Conservation (phyloP, 1,140 invertebrate genomes). For the Nephila pilipes region DNA sequence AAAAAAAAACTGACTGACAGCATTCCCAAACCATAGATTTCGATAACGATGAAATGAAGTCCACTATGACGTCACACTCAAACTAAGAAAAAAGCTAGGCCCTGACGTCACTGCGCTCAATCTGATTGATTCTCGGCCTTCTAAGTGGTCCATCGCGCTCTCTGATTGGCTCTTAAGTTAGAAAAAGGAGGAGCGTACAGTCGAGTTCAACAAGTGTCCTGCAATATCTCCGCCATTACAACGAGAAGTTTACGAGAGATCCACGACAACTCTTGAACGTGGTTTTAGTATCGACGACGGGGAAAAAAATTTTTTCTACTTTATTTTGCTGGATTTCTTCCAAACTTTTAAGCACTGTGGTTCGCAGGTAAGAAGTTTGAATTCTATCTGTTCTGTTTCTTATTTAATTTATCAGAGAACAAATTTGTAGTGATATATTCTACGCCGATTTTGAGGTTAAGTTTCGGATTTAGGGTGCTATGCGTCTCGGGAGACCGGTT, state of each 20-base stretch:
- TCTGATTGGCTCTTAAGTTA: slow-evolving; percentile 47
- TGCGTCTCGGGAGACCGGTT: slow-evolving; percentile 14
- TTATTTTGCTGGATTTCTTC: slow-evolving; percentile 49
- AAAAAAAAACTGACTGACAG: slow-evolving; percentile 9
- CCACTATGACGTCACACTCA: slow-evolving; percentile 53
- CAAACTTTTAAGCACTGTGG: neutral
- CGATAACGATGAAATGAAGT: slow-evolving; percentile 29
- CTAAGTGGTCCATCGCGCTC: slow-evolving; percentile 24
- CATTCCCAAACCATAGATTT: slow-evolving; percentile 37
- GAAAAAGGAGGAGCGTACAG: slow-evolving; percentile 3
- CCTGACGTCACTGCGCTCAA: slow-evolving; percentile 45
- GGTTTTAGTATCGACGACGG: neutral
- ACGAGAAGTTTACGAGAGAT: neutral
- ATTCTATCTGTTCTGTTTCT: neutral
- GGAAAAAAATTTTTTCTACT: neutral
- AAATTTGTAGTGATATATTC: no score
- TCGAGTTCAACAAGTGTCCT: slow-evolving; percentile 67
- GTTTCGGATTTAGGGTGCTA: neutral
- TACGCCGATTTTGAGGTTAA: no score
- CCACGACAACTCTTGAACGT: neutral
- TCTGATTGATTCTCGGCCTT: neutral
- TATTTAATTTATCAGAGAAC: no score
- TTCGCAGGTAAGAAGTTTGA: neutral
- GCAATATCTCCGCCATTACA: slow-evolving; percentile 50
- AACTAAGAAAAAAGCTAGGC: slow-evolving; percentile 8